Evolutionary conservation across 2,113 vertebrate species (phyloP).

Genomic region (Peromyscus californicus): DNA sequence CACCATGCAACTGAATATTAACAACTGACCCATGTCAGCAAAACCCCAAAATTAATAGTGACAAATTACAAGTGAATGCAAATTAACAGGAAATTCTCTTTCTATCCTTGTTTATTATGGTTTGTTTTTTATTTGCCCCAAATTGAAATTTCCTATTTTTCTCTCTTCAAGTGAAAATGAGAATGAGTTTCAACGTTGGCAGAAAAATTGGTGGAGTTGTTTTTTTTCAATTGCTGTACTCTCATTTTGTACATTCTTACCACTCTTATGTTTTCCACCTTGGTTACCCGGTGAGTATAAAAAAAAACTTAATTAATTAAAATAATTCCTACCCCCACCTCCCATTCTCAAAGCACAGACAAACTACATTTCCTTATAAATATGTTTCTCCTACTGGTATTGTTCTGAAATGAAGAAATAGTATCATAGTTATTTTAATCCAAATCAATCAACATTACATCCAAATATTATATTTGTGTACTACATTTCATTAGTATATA

Average conservation of each 20-base stretch:
- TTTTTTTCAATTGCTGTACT: conserved; percentile 83
- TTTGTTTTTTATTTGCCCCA: not conserved
- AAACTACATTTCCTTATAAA: not conserved
- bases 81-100: not conserved
- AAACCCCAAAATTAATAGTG: not conserved
- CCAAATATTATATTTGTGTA: conserved; percentile 6
- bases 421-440: not conserved
- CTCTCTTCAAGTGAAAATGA: conserved; percentile 68
- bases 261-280: conserved; percentile 88
- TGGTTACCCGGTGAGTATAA: conserved; percentile 86
- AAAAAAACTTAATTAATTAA: conserved; percentile 33
- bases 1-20: not conserved
- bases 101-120: not conserved
- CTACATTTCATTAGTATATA: not conserved
- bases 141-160: conserved; percentile 59
- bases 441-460: not conserved
- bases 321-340: too few species aligned
- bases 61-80: not conserved
- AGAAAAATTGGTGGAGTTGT: conserved; percentile 86
- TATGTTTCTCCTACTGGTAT: not conserved
- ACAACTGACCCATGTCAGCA: not conserved
- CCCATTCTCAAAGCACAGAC: not conserved
- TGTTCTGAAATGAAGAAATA: not conserved
- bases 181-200: conserved; percentile 73
- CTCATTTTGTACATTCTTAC: conserved; percentile 85